Percentiles rank a stretch among this genome's conserved stretches.
These are phyloP conservation scores for Eriocheir sinensis DNA, from an alignment of 1,140 invertebrate species.

Conservation along the genomic window DNA sequence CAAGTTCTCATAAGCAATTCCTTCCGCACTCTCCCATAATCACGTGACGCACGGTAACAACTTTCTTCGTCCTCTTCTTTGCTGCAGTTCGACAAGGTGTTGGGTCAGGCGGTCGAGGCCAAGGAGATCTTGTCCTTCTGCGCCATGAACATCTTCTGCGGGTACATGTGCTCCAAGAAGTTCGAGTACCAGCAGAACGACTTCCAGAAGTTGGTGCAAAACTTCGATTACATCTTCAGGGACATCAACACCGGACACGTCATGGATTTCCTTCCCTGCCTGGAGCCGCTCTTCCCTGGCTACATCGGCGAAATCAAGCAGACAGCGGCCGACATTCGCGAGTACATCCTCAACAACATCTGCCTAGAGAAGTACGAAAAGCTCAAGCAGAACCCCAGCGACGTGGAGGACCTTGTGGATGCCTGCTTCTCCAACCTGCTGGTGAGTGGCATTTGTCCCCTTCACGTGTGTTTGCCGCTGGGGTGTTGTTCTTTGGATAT, in stretches of 20 bases:
- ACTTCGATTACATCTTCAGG: conserved; percentile 94
- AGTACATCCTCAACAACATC: conserved; percentile 89
- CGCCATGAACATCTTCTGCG: conserved; percentile 88
- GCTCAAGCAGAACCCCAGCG: conserved; percentile 78
- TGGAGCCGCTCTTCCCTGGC: conserved; percentile 87
- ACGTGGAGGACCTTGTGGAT: conserved; percentile 87
- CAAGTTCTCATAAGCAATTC: too few relatives aligned
- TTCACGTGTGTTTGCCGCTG: background rate
- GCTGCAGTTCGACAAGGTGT: conserved; percentile 68
- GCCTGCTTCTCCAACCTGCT: conserved; percentile 84
- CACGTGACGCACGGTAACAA: too few relatives aligned
- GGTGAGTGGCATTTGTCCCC: conserved; percentile 62
- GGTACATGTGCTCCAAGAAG: conserved; percentile 91
- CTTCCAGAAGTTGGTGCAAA: conserved; percentile 87
- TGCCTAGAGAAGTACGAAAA: conserved; percentile 82
- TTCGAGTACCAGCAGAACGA: conserved; percentile 87
- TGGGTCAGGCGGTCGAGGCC: conserved; percentile 60
- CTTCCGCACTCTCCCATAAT: too few relatives aligned
- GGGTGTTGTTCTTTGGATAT: too few relatives aligned
- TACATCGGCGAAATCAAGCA: conserved; percentile 87
- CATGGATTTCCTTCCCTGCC: conserved; percentile 93
- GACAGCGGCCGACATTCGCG: conserved; percentile 87
- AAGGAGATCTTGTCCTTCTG: conserved; percentile 76
- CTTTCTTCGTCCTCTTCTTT: too few relatives aligned
- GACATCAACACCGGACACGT: conserved; percentile 94